Evolutionary conservation across 2,888 invertebrate species (phyloP).

Genomic region (Pterobdella sp.): DNA sequence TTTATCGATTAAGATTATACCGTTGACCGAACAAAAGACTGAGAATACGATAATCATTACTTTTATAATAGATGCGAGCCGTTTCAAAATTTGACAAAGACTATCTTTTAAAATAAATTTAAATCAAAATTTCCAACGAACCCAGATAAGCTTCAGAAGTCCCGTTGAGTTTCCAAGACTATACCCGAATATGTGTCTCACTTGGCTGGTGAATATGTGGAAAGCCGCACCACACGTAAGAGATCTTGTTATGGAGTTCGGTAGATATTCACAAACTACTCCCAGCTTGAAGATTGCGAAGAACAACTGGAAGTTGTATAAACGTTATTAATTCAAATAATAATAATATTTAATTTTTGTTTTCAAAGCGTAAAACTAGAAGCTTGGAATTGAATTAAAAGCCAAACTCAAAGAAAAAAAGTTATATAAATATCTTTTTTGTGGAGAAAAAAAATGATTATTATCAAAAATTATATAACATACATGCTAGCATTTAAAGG

Average conservation of each 20-base stretch:
- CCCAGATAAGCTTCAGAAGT: slow-evolving; percentile 62
- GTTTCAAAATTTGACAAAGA: background rate
- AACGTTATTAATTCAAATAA: background rate
- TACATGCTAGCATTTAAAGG: too few species aligned
- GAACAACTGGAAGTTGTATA: slow-evolving; percentile 27
- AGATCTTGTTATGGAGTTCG: slow-evolving; percentile 64
- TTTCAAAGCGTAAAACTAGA: background rate
- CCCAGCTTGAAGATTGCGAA: slow-evolving; percentile 36
- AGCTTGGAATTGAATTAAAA: background rate
- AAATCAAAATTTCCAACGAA: too few species aligned
- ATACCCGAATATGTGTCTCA: slow-evolving; percentile 53
- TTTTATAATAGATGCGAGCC: background rate
- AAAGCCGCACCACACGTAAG: slow-evolving; percentile 80
- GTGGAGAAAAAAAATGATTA: too few species aligned
- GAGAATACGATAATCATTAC: too few species aligned
- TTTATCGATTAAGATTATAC: too few species aligned
- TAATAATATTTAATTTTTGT: background rate
- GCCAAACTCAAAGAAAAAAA: background rate
- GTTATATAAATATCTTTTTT: too few species aligned
- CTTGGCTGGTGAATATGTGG: slow-evolving; percentile 73
- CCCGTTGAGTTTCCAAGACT: slow-evolving; percentile 49
- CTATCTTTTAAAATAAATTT: too few species aligned
- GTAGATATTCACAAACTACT: slow-evolving; percentile 36
- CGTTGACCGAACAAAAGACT: too few species aligned
- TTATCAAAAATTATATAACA: too few species aligned